Percentiles rank a stretch among this genome's conserved stretches.
These are phyloP conservation scores for Argynnis bischoffii DNA, from an alignment of 2,888 invertebrate genomes.

Conservation along the genomic window DNA sequence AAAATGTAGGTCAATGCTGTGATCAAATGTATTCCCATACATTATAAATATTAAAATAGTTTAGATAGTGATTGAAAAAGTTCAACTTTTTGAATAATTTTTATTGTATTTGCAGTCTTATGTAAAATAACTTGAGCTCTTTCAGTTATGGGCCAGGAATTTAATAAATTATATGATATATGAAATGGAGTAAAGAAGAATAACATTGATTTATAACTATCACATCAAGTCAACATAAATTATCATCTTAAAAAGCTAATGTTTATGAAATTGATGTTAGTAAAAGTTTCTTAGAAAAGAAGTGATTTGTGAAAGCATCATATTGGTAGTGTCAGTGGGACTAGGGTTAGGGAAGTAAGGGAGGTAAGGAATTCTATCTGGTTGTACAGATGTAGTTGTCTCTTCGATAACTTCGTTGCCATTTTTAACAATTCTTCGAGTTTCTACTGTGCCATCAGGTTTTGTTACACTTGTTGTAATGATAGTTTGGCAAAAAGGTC, in stretches of 20 bases:
- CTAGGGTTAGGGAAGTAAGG: constrained; percentile 53
- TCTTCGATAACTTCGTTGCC: constrained; percentile 71
- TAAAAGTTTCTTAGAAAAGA: constrained; percentile 67
- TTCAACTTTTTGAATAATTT: too few species aligned
- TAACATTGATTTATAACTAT: constrained; percentile 28
- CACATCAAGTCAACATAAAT: constrained; percentile 33
- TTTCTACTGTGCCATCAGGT: constrained; percentile 71
- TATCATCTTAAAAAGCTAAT: constrained; percentile 17
- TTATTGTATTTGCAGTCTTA: too few species aligned
- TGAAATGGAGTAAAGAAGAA: neutral
- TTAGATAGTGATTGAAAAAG: too few species aligned
- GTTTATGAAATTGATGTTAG: constrained; percentile 42
- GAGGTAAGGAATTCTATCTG: too few species aligned
- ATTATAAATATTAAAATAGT: too few species aligned
- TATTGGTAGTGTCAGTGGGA: constrained; percentile 50
- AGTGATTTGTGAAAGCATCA: constrained; percentile 61
- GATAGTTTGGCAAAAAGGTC: constrained; percentile 69
- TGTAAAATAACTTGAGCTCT: too few species aligned
- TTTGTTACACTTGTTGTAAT: constrained; percentile 74
- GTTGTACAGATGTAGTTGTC: constrained; percentile 33
- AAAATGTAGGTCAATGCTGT: too few species aligned
- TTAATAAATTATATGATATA: neutral
- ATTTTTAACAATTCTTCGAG: constrained; percentile 68
- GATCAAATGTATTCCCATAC: too few species aligned
- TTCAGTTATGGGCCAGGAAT: neutral